phyloP scores from a whole-genome alignment of 2,113 vertebrate species.

The Plotosus lineatus region DNA sequence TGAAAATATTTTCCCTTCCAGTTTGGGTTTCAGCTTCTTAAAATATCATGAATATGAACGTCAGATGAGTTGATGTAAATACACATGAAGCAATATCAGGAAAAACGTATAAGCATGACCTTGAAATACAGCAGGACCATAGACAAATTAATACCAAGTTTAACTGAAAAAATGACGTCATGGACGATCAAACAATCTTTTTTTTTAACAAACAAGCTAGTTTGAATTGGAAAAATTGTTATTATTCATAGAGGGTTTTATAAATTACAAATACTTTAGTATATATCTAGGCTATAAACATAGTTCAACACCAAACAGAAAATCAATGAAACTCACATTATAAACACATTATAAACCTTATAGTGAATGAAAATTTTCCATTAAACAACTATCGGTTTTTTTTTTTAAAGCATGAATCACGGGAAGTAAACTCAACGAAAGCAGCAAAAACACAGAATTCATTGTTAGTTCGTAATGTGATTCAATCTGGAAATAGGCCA shows the following conservation, averaged over 20 bases:
- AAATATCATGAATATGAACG: too few species aligned
- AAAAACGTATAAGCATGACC: too few species aligned
- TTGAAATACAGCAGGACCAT: too few species aligned
- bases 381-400: neutral
- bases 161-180: too few species aligned
- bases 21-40: too few species aligned
- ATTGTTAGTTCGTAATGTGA: neutral
- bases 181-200: too few species aligned
- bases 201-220: too few species aligned
- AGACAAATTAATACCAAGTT: too few species aligned
- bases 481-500: neutral
- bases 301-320: slow-evolving; percentile 15
- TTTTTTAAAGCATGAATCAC: neutral
- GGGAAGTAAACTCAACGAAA: neutral
- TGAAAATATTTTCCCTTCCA: too few species aligned
- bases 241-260: neutral
- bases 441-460: neutral
- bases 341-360: neutral
- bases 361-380: neutral
- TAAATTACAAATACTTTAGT: neutral
- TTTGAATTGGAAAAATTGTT: too few species aligned
- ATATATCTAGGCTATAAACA: slow-evolving; percentile 56
- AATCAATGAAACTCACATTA: neutral
- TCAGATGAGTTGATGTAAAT: too few species aligned
- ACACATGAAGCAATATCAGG: too few species aligned